A percentile compares a stretch with the other conserved stretches of the same genome.
Evolutionary conservation across 2,113 vertebrate genomes (phyloP).

Genomic region (Cryptomyrus ogoouensis): DNA sequence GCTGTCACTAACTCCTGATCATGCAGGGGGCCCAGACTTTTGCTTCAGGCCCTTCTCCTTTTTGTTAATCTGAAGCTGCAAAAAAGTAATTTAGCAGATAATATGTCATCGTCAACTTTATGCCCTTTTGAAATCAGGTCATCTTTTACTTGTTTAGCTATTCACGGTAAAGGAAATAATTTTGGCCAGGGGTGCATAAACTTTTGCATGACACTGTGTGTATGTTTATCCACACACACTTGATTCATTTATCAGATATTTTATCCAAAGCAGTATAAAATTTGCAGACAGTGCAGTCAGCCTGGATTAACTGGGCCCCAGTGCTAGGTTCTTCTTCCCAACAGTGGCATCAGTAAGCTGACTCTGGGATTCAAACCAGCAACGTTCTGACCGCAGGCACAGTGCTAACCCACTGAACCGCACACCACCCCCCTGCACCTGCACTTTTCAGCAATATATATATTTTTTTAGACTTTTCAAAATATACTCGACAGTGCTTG

Average conservation of each 20-base stretch:
- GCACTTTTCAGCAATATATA: not conserved
- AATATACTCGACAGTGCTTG: not conserved
- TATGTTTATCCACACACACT: not conserved
- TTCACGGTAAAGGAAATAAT: not conserved
- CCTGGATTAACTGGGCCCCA: not conserved
- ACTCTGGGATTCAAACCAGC: not conserved
- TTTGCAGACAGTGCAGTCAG: not conserved
- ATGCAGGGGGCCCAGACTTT: not conserved
- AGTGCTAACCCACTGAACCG: not conserved
- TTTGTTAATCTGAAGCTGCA: not conserved
- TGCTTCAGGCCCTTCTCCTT: not conserved
- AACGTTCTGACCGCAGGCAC: not conserved
- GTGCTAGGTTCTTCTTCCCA: not conserved
- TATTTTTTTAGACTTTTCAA: not conserved
- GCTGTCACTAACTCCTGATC: not conserved
- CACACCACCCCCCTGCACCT: not conserved
- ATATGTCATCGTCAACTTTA: not conserved
- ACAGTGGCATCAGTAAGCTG: not conserved
- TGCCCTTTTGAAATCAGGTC: not conserved
- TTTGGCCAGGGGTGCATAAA: not conserved
- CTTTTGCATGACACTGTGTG: not conserved
- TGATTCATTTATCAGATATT: not conserved
- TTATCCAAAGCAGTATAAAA: not conserved
- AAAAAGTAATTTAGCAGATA: not conserved
- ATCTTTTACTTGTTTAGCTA: not conserved